Evolutionary conservation across 1,140 invertebrate genomes (phyloP), one percentile per base, ranked within the genome.

Genomic region (Colletes gigas): DNA sequence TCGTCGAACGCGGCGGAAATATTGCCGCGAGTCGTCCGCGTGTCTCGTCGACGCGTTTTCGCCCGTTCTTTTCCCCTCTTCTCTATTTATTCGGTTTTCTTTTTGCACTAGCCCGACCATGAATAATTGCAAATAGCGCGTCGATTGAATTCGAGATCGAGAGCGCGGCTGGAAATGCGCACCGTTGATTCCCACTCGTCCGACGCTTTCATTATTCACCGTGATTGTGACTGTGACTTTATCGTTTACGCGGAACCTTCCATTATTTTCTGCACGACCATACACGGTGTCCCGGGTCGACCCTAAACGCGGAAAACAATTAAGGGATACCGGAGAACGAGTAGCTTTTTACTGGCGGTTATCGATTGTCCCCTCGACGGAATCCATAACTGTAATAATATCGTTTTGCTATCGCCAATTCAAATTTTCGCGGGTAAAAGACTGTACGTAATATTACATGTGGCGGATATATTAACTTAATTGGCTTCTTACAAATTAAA

Each of bases 121-220:
- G 52, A 82, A 50, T 41, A 78, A 72, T 78, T 60, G 62, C 50
- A 5, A 44, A 67, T 14, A 14, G n/a, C 5, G 39, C 44, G 47
- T 39, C n/a, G 47, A 75, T 75, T 55, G 47, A 54, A 63, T 47
- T 54, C 41, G 66, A 69, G 15, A 47, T 75, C 15, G 47, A 47
- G 68, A 41, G 54, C 47, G 55, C 12, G 19, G 47, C 50, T 8
- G 65, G 14, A 75, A 75, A 76, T 4, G 21, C 30, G 54, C 60
- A 19, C 19, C 55, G 62, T 44, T 6, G 68, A 30, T 52, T 47
- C 30, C 15, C 41, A 17, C 54, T 39, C 50, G 5, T 39, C 8
- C 73, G 44, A 44, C 52, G 5, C 5, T 60, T 67, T 65, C 54
- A 59, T 67, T 60, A 60, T 74, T 66, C 63, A 74, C 17, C n/a